Evolutionary conservation across 2,888 invertebrate species (phyloP), one percentile per base, ranked within the genome.

Genomic region (Stenodera caucasica): DNA sequence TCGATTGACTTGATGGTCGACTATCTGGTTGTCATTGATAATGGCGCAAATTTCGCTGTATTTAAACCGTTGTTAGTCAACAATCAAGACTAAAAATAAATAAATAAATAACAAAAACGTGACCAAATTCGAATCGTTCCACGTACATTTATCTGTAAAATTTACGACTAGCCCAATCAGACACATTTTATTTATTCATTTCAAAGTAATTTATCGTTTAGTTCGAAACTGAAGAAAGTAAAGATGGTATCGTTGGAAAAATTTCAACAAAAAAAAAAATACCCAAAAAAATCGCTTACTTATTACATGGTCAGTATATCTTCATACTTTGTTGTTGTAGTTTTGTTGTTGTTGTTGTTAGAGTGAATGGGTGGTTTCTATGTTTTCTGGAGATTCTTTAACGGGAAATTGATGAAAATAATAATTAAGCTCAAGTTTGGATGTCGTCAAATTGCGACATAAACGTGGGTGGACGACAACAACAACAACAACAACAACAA

Each of bases 391-490:
- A 33, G 32, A 53, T 53, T 53, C 40, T 56, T 35, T 56, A 53
- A 50, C 49, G 50, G 32, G 45, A 57, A 52, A 33, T 49, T 32
- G 53, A 18, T 45, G 45, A 21, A 45, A 45, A 45, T 12, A 21
- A 18, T 60, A 32, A 53, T 33, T 33, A 32, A 33, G 21, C 52
- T 33, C 18, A 32, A 32, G 21, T 52, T 52, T 33, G 53, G 33
- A 49, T 56, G 50, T 59, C 59, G 56, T 56, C 53, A 50, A 60
- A 60, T 60, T 60, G 60, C 60, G 60, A 60, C 60, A 57, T 30
- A 53, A 54, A 49, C 53, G 62, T 62, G 58, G 58, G 62, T 62
- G 63, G 63, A 32, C 35, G 57, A 55, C 21, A 45, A 30, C 18
- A 33, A 40, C 37, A 40, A 40, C 37, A 18, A 18, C 37, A 40